Conservation (phyloP, 2,888 invertebrate species). For the Drosophila buzzatii region DNA sequence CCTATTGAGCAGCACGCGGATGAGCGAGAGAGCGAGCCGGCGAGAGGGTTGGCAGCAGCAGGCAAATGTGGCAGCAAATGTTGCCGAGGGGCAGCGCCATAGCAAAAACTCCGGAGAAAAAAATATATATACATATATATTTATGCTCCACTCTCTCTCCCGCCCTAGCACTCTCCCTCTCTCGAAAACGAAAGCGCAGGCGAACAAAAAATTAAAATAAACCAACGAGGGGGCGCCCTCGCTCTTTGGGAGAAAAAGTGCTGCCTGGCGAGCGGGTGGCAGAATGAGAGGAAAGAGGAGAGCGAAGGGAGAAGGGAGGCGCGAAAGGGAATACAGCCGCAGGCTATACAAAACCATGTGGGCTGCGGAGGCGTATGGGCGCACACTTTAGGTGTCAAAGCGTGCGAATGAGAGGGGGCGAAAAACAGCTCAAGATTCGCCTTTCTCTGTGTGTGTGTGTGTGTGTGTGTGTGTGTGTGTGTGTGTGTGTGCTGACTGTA, state of each 20-base stretch:
- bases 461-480: slow-evolving; percentile 34
- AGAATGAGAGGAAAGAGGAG: neutral
- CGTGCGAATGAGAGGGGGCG: slow-evolving; percentile 45
- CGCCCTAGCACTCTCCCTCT: neutral
- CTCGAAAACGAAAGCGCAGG: slow-evolving; percentile 75
- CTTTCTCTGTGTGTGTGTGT: slow-evolving; percentile 14
- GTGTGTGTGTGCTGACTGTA: slow-evolving; percentile 39
- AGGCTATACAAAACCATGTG: neutral
- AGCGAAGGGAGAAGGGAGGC: neutral
- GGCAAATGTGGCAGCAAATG: slow-evolving; percentile 60
- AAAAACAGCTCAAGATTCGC: slow-evolving; percentile 29
- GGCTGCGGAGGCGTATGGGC: slow-evolving; percentile 67
- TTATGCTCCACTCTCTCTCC: slow-evolving; percentile 26
- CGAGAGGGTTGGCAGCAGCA: slow-evolving; percentile 37
- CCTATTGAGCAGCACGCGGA: slow-evolving; percentile 72
- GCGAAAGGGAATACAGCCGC: slow-evolving; percentile 3
- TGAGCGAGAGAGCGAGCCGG: slow-evolving; percentile 30
- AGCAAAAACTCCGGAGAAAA: slow-evolving; percentile 36
- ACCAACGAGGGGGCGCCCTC: slow-evolving; percentile 61
- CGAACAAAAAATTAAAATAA: slow-evolving; percentile 79
- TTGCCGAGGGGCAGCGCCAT: slow-evolving; percentile 39
- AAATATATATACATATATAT: neutral
- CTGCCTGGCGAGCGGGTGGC: slow-evolving; percentile 13
- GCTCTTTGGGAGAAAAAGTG: neutral
- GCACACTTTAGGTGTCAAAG: slow-evolving; percentile 81